A percentile compares a stretch with the other conserved stretches of the same genome.
phyloP scores from a whole-genome alignment of 2,797 vertebrate genomes.

The Triplophysa bombifrons region DNA sequence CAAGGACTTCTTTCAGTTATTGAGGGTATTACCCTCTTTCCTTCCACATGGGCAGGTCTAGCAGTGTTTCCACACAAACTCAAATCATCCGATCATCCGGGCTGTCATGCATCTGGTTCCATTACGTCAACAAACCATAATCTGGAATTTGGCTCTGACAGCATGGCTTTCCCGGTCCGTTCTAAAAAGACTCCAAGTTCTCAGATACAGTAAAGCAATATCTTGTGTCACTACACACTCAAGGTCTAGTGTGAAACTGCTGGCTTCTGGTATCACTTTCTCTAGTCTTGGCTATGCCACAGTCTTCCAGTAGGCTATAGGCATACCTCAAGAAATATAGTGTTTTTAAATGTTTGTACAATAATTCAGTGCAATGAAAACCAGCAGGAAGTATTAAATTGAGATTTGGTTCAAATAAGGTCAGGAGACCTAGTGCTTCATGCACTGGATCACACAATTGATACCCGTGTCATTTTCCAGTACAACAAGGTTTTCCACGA shows the following conservation, averaged over 20 bases:
- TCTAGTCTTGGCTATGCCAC: not conserved
- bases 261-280: not conserved
- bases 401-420: not conserved
- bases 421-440: not conserved
- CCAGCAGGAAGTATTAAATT: not conserved
- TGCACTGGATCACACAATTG: not conserved
- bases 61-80: slow-evolving; percentile 21
- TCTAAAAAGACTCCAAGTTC: not conserved
- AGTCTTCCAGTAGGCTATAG: not conserved
- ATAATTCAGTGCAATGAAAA: not conserved
- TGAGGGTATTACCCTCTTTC: slow-evolving; percentile 46
- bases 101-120: slow-evolving; percentile 38
- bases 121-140: slow-evolving; percentile 42
- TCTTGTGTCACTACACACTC: not conserved
- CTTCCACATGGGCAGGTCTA: slow-evolving; percentile 21
- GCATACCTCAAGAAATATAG: too few relatives aligned
- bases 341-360: not conserved
- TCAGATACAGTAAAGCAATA: slow-evolving; percentile 4
- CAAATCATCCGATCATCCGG: slow-evolving; percentile 15
- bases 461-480: not conserved
- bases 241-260: not conserved
- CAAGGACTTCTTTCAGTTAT: slow-evolving; percentile 32
- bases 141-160: slow-evolving; percentile 31
- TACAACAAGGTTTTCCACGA: too few relatives aligned
- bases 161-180: not conserved